These are phyloP conservation scores for Pyrgilauda ruficollis DNA, from an alignment of 2,113 vertebrate species.

Conservation along the genomic window DNA sequence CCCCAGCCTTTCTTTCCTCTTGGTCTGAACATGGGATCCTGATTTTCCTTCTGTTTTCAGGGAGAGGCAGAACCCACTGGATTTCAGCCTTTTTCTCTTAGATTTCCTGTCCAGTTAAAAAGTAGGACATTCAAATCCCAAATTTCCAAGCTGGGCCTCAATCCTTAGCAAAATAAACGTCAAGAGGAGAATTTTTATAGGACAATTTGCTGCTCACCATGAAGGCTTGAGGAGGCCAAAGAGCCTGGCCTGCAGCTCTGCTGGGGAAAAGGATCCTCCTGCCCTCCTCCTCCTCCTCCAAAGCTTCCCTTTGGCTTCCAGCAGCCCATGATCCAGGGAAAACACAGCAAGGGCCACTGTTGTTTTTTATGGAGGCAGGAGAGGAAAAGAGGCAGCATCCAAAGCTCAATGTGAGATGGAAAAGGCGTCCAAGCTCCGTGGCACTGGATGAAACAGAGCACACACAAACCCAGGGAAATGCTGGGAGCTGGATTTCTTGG, in stretches of 20 bases:
- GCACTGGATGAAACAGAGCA: constrained; percentile 31
- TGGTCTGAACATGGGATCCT: background rate
- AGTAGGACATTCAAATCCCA: background rate
- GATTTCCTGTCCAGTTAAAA: background rate
- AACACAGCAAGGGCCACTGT: background rate
- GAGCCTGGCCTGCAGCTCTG: background rate
- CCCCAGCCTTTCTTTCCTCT: background rate
- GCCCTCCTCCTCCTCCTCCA: background rate
- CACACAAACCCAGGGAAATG: background rate
- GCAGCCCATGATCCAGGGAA: constrained; percentile 10
- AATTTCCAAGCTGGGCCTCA: background rate
- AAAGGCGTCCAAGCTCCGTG: background rate
- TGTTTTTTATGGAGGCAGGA: constrained; percentile 19
- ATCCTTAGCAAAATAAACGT: background rate
- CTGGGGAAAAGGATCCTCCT: background rate
- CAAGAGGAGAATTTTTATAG: background rate
- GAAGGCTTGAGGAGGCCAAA: background rate
- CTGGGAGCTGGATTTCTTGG: constrained; percentile 2
- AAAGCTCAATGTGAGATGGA: constrained; percentile 5
- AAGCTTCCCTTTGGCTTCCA: background rate
- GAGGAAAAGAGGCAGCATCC: background rate
- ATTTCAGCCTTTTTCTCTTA: background rate
- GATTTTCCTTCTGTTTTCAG: background rate
- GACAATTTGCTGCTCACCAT: constrained; percentile 10
- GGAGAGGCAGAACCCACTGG: accelerated